phyloP scores from a whole-genome alignment of 2,797 vertebrate species.

The Mormyrus proboscirostris region DNA sequence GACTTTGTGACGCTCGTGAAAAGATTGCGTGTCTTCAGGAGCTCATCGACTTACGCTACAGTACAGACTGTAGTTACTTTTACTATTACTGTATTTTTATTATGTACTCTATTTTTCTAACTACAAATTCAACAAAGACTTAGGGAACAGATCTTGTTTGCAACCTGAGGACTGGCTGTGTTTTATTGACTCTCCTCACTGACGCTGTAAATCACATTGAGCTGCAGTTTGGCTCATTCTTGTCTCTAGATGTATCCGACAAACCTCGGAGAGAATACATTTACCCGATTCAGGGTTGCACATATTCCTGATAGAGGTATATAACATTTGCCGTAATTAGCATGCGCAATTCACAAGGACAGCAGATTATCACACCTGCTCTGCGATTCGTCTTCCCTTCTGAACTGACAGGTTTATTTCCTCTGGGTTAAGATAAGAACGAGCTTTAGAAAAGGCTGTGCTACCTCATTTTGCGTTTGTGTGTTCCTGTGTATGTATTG shows the following conservation, averaged over 20 bases:
- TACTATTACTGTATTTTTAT: background rate
- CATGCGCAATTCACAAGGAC: background rate
- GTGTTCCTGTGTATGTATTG: background rate
- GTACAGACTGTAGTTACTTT: background rate
- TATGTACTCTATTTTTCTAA: background rate
- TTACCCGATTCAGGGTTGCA: background rate
- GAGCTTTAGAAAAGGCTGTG: background rate
- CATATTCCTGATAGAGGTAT: background rate
- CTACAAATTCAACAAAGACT: background rate
- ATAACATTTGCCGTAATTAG: background rate
- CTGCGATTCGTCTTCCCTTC: background rate
- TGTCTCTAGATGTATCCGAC: background rate
- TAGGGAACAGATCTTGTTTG: background rate
- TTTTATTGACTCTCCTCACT: background rate
- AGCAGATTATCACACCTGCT: constrained; percentile 1
- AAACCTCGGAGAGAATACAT: background rate
- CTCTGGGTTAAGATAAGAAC: background rate
- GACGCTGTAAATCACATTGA: background rate
- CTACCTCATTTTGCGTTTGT: background rate
- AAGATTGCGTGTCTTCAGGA: background rate
- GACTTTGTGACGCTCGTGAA: background rate
- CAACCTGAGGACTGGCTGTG: background rate
- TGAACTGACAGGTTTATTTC: background rate
- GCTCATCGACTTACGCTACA: background rate
- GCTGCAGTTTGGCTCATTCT: background rate